Base-by-base conservation (phyloP, 2,888 invertebrate genomes). In the Tupiocoris notatus region DNA sequence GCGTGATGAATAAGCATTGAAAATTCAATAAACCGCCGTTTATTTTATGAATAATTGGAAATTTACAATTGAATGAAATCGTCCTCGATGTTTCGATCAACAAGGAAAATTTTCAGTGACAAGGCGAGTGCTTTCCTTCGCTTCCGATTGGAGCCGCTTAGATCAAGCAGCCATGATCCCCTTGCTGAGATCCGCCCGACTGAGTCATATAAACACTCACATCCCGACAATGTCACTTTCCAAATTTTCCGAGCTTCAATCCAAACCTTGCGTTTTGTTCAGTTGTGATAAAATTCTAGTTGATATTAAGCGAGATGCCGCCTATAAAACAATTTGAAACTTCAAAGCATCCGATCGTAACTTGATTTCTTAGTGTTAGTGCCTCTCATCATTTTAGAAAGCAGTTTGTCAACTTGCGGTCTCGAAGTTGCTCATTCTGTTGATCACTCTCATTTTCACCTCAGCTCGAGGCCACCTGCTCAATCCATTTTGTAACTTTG, bases 91-190 rank as follows among this genome's bases (percentile, higher is more conserved):
- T 65, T 65, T 65, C 2, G 39, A 7, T 39, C 39, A 39, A 39
- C 39, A 39, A 39, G 39, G 39, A 39, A 39, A 39, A 39, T n/a
- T n/a, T n/a, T n/a, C n/a, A n/a, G 39, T 39, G 39, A 39, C 12
- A 39, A 39, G 39, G 6, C 39, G 39, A 39, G 63, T 25, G 18
- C 65, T 65, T 65, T 65, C 65, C 25, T 25, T 39, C 17, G 12
- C 65, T 24, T 39, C 65, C 20, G 65, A 65, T 65, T 65, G 65
- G 39, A 25, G 65, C 16, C 23, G 39, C 65, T 25, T 65, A 65
- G 65, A 65, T 65, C 65, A 65, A 65, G 39, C 20, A 65, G 65
- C 39, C 21, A n/a, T n/a, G n/a, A 63, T 65, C 65, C 65, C 25
- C 39, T 18, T 39, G 39, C 39, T 12, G 18, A 6, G 65, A 65